phyloP scores from a whole-genome alignment of 2,888 invertebrate genomes.

The Agonopterix heracliana region DNA sequence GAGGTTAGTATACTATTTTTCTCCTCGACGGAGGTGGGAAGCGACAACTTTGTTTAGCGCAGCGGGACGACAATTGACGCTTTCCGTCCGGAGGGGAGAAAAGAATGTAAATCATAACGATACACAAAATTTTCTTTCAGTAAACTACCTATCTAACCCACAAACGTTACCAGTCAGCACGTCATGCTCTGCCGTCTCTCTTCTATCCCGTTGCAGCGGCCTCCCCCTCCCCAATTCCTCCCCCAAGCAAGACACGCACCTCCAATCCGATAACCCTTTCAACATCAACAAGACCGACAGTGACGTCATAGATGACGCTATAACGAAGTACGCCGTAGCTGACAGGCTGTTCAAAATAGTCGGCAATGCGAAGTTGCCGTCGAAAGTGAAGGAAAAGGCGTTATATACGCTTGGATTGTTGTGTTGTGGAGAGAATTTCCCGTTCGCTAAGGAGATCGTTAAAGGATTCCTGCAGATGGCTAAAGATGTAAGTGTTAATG shows the following conservation, averaged over 20 bases:
- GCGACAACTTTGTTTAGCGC: too few species aligned
- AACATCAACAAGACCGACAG: conserved; percentile 34
- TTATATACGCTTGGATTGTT: conserved; percentile 85
- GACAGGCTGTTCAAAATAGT: conserved; percentile 83
- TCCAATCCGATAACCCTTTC: conserved; percentile 55
- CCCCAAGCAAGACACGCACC: conserved; percentile 47
- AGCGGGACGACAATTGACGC: too few species aligned
- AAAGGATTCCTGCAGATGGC: conserved; percentile 85
- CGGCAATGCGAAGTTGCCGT: conserved; percentile 81
- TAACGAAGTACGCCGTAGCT: conserved; percentile 82
- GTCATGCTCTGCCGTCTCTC: conserved; percentile 82
- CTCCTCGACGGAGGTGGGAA: too few species aligned
- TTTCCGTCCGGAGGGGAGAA: too few species aligned
- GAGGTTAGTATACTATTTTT: too few species aligned
- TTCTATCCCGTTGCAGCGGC: conserved; percentile 81
- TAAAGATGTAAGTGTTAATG: conserved; percentile 83
- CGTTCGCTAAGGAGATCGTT: conserved; percentile 82
- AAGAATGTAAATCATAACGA: too few species aligned
- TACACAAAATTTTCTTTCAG: conserved; percentile 55
- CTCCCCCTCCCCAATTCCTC: conserved; percentile 78
- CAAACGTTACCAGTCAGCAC: conserved; percentile 80
- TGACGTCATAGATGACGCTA: conserved; percentile 43
- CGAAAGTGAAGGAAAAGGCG: conserved; percentile 86
- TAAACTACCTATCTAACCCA: conserved; percentile 78
- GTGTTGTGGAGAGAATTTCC: conserved; percentile 88